Evolutionary conservation across 2,888 invertebrate species (phyloP), one percentile per base, ranked within the genome.

Genomic region (Harpalus rufipes): DNA sequence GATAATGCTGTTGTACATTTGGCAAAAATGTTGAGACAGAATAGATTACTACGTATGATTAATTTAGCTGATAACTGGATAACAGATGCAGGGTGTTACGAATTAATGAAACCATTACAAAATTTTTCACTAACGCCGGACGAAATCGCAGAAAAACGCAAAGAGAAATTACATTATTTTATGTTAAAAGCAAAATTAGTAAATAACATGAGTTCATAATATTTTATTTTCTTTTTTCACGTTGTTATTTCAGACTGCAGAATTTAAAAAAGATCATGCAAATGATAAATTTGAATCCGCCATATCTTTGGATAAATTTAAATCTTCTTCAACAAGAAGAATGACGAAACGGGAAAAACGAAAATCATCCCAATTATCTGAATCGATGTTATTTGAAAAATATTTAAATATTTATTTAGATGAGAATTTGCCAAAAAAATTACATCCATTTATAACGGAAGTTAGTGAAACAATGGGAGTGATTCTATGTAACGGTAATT

Each of bases 381-480:
- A 63, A 21, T 21, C 12, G 14, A n/a, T 25, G n/a, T 68, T 25
- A 68, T 68, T 16, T 18, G 72, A 74, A 74, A 74, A 18, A 44
- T 58, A 78, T 56, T 32, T 78, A 51, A 58, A 63, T 68, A 78
- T 32, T 74, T 72, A 61, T 32, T 63, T 86, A n/a, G 84, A 85
- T 58, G 7, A 39, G 12, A 63, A 85, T 58, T 39, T 81, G 18
- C 79, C 80, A 21, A 72, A 72, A 56, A 87, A 86, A 68, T 25
- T 59, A 14, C 90, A 91, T 87, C 91, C 91, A 0, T 89, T 90
- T 65, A 86, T 87, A n/a, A 87, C 86, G 63, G 90, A 91, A 68
- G 87, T 87, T 72, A 85, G 86, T 51, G 87, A 88, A 18, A 87
- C 88, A 65, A 87, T 89, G 12, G 88, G 88, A 61, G 86, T 87